Conservation (phyloP, 1,140 invertebrate genomes). For the Pachyrhynchus sulphureomaculatus region DNA sequence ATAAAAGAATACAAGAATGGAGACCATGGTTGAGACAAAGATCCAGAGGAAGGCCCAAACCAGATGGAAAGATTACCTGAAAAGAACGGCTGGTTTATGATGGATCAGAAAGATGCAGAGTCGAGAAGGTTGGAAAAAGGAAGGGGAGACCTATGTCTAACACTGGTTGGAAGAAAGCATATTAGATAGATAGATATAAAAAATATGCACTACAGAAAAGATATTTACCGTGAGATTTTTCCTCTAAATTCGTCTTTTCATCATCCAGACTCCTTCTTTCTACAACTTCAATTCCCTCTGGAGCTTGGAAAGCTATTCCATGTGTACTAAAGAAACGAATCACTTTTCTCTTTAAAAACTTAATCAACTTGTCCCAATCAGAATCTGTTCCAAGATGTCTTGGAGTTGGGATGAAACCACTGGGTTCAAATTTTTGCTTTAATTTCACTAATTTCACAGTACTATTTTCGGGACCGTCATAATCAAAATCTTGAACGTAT, state of each 20-base stretch:
- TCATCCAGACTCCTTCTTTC: constrained; percentile 22
- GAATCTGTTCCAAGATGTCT: constrained; percentile 23
- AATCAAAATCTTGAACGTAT: constrained; percentile 35
- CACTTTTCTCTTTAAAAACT: constrained; percentile 36
- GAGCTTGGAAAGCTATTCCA: constrained; percentile 36
- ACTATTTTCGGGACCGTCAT: constrained; percentile 31
- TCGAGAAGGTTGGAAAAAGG: too few relatives aligned
- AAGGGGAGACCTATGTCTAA: too few relatives aligned
- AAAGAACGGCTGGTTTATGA: too few relatives aligned
- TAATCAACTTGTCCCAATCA: constrained; percentile 37
- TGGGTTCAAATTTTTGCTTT: constrained; percentile 12
- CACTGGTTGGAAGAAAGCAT: too few relatives aligned
- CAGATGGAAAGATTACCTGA: too few relatives aligned
- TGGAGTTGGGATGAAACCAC: constrained; percentile 8
- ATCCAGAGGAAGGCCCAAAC: too few relatives aligned
- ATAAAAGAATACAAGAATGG: too few relatives aligned
- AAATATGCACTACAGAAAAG: not conserved
- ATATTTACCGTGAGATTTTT: not conserved
- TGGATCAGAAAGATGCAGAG: too few relatives aligned
- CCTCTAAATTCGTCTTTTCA: constrained; percentile 1
- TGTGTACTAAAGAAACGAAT: constrained; percentile 36
- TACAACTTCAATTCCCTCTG: constrained; percentile 31
- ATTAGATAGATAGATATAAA: too few relatives aligned
- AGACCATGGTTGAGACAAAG: too few relatives aligned
- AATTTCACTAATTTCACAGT: constrained; percentile 38